Base-by-base conservation (phyloP, 2,888 invertebrate genomes). In the Vanessa cardui region DNA sequence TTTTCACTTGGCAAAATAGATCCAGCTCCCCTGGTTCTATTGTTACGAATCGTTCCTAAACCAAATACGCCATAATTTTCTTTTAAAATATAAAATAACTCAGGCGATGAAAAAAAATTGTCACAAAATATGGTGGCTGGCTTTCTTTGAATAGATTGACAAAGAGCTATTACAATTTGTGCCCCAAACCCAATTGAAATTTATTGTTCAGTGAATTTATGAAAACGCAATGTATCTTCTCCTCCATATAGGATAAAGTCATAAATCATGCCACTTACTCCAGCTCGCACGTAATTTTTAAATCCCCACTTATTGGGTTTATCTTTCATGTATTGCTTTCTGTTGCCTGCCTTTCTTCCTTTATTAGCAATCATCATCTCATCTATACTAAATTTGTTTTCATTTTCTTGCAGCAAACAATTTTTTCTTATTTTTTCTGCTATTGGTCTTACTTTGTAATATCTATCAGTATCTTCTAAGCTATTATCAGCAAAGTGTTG, bases 321-420 rank as follows among this genome's bases (percentile, higher is more conserved):
- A 33, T 77, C 79, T 71, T 75, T 77, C 58, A 81, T 74, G n/a
- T n/a, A 84, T 62, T 83, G 81, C 18, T 71, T 72, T 16, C 80
- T 64, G 21, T 65, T 76, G 6, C 81, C 83, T 18, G 82, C 81
- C 71, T 76, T 78, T 18, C 60, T 76, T 1, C 81, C 80, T 72
- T 82, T 82, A 63, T 82, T 80, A 3, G 78, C 73, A 12, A 83
- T 72, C 78, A 82, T 82, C 80, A 81, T 81, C 69, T 85, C 81
- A 70, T 82, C 82, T 9, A 78, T 72, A 47, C 72, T 76, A 61
- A 71, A 80, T 20, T 71, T 66, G n/a, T 61, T 73, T 73, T 50
- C 78, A 58, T 76, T 72, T 67, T 77, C 73, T 49, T 65, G 67
- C 20, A 26, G 45, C 33, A 71, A 60, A 65, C 67, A 71, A 33